A percentile compares a stretch with the other conserved stretches of the same genome.
Evolutionary conservation across 2,113 vertebrate species (phyloP).

Genomic region (Dromas ardeola): DNA sequence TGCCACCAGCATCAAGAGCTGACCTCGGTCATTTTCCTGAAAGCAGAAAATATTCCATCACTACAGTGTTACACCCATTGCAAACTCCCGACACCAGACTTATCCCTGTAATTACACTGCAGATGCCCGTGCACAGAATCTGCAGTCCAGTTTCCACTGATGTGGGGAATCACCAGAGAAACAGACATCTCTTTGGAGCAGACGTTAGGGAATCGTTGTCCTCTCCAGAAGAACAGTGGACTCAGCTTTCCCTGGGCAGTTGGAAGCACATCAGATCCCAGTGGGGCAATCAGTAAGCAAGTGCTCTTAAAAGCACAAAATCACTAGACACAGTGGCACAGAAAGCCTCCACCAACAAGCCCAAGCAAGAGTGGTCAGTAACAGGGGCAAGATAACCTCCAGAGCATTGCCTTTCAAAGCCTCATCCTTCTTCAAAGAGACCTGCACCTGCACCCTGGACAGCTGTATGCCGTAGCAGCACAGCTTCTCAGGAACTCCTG

Average conservation of each 20-base stretch:
- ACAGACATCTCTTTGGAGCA: neutral
- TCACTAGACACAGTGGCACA: fast-evolving
- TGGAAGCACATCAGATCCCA: neutral
- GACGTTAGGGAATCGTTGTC: fast-evolving
- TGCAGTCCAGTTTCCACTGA: neutral
- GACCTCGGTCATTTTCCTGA: neutral
- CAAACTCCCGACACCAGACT: neutral
- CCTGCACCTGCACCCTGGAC: too few species aligned
- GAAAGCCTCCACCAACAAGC: neutral
- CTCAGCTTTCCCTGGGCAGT: neutral
- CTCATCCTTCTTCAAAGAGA: neutral
- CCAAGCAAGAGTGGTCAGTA: neutral
- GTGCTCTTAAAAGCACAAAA: neutral
- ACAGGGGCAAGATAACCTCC: neutral
- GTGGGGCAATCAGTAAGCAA: neutral
- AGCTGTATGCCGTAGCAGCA: neutral
- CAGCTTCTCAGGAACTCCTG: neutral
- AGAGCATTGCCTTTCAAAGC: neutral
- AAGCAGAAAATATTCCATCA: neutral
- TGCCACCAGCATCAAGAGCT: neutral
- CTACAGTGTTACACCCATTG: too few species aligned
- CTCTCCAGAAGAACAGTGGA: neutral
- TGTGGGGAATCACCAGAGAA: neutral
- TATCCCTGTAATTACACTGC: neutral
- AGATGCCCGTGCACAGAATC: neutral